Evolutionary conservation across 2,888 invertebrate genomes (phyloP), one percentile per base, ranked within the genome.

Genomic region (Drosophila birchii): DNA sequence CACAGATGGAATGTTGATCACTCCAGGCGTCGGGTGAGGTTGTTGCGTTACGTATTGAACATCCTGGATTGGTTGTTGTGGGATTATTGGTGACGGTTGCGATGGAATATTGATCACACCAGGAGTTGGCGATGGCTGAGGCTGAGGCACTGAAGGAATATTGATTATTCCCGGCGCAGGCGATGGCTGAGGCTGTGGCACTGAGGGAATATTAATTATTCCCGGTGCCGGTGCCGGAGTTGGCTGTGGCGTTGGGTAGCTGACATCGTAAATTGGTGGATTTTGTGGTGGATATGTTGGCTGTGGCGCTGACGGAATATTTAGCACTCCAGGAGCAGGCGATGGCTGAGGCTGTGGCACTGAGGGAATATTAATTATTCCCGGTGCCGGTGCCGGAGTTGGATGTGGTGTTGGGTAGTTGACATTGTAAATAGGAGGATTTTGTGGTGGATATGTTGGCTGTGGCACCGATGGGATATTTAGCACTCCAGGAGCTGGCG

Each of bases 71-170:
- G 75, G 57, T 4, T 54, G 44, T 16, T 61, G 49, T 6, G 93
- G 84, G 90, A 91, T 85, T 55, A 92, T 91, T 29, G 45, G 44
- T 1, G 36, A 20, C 44, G 78, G 47, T 38, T 51, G 18, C 14
- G 68, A 62, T 0, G 72, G 63, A 12, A 71, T 51, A 32, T 74
- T 75, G 6, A 59, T 34, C 12, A 73, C 57, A 3, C 44, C 72
- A 32, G 81, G 60, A 1, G n/a, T 12, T 11, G 59, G 45, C 2
- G 36, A 34, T 18, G 64, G 63, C 1, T 11, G 9, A 11, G 75
- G 70, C 1, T 44, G 63, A 7, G 55, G 62, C 5, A 62, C 29
- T 0, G 72, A 53, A 9, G 64, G 71, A 44, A 73, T 56, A 36
- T 71, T 75, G 0, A 67, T 34, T 14, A 75, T 44, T 45, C 51